A percentile compares a stretch with the other conserved stretches of the same genome.
These are phyloP conservation scores for Scolopax bukidnonensis DNA, from an alignment of 2,797 vertebrate genomes.

Conservation along the genomic window DNA sequence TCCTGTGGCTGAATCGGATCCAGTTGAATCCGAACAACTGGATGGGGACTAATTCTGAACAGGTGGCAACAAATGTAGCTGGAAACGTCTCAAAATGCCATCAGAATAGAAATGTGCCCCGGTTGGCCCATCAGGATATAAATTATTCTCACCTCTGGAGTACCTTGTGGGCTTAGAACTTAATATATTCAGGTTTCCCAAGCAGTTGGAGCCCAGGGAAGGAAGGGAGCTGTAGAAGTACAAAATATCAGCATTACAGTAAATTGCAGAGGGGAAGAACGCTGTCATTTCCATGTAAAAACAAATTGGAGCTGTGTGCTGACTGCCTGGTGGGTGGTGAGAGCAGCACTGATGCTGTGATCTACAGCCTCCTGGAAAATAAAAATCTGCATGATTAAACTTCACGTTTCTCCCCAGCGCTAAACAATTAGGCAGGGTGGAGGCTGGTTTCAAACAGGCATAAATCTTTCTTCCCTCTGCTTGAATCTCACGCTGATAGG, in stretches of 20 bases:
- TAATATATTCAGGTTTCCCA: neutral
- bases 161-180: neutral
- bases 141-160: neutral
- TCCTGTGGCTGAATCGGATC: neutral
- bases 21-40: neutral
- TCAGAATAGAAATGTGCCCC: neutral
- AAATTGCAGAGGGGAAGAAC: neutral
- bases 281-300: neutral
- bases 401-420: neutral
- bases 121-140: neutral
- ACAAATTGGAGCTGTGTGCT: neutral
- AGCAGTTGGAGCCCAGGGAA: neutral
- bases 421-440: slow-evolving; percentile 31
- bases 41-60: neutral
- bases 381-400: neutral
- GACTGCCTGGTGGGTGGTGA: neutral
- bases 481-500: slow-evolving; percentile 58
- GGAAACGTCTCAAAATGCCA: neutral
- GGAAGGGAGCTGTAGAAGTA: neutral
- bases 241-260: neutral
- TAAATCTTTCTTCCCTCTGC: slow-evolving; percentile 49
- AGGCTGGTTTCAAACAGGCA: neutral
- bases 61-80: neutral
- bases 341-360: neutral
- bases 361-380: slow-evolving; percentile 12